Percentiles rank a stretch among this genome's conserved stretches.
Evolutionary conservation across 1,140 invertebrate genomes (phyloP).

Genomic region (Pachyrhynchus sulphureomaculatus): DNA sequence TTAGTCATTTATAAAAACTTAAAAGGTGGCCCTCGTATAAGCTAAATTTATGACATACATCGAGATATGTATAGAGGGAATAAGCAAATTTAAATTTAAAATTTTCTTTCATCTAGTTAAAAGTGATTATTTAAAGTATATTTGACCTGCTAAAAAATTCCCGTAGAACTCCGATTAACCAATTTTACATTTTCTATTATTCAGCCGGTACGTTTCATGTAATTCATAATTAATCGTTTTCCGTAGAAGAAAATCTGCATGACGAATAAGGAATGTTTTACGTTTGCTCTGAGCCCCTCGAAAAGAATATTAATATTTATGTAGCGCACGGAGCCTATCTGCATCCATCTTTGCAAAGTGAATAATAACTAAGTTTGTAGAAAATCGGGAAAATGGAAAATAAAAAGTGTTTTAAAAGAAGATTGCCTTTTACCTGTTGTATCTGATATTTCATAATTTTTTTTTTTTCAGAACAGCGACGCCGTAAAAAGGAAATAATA

Average conservation of each 20-base stretch:
- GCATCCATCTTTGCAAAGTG: constrained; percentile 17
- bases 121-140: too few species aligned
- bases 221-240: constrained; percentile 13
- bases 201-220: background rate
- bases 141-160: too few species aligned
- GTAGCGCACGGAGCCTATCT: constrained; percentile 16
- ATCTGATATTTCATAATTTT: too few species aligned
- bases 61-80: too few species aligned
- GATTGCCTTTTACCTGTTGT: constrained; percentile 1
- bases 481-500: too few species aligned
- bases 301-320: constrained; percentile 22
- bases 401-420: background rate
- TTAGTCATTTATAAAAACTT: too few species aligned
- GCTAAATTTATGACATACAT: too few species aligned
- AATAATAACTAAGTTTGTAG: constrained; percentile 19
- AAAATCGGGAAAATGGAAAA: constrained; percentile 10
- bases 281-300: background rate
- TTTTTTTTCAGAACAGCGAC: too few species aligned
- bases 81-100: too few species aligned
- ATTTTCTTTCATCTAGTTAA: too few species aligned
- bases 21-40: too few species aligned
- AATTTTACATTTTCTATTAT: background rate
- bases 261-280: constrained; percentile 11
- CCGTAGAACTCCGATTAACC: too few species aligned
- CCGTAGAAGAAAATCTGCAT: constrained; percentile 18